Evolutionary conservation across 2,888 invertebrate genomes (phyloP), one percentile per base, ranked within the genome.

Genomic region (Sarcophaga carnaria): DNA sequence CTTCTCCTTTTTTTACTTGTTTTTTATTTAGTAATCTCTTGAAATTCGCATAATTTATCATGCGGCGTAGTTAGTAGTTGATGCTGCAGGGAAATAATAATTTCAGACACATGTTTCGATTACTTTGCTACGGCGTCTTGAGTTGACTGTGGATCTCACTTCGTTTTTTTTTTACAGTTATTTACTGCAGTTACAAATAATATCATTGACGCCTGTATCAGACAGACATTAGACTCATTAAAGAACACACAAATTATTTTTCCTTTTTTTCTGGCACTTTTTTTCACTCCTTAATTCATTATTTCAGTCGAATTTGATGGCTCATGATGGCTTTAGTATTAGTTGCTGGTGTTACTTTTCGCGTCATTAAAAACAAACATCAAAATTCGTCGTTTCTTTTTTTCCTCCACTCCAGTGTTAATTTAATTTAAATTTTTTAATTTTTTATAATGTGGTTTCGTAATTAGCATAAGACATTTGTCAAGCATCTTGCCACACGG

Each of bases 201-300:
- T 77, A 72, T 83, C 67, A 64, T 74, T 83, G 78, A 72, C 78
- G 78, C 83, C 78, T 72, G 67, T 77, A 83, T 83, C 37, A 37
- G 37, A 27, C 78, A 72, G 83, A 83, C 83, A 72, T 27, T 47
- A 72, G 37, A 78, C 78, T 83, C 83, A 83, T 83, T 83, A 74
- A 74, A 72, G 45, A 37, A 37, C 14, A 37, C 14, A 45, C 45
- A 67, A 59, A 63, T 72, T 78, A 66, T 62, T 69, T 69, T 69
- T 63, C 45, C 72, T 66, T 67, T 76, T 49, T 54, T 64, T 37
- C 37, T 37, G 37, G 6, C 6, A 59, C 60, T 49, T 69, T 63
- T 71, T 69, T 54, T 20, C 6, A 22, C 20, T 37, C 37, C 37
- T 37, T 37, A 54, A 27, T 69, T 81, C 22, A 22, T 67, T 59